These are phyloP conservation scores for Cecropterus lyciades DNA, from an alignment of 1,140 invertebrate species.

Conservation along the genomic window DNA sequence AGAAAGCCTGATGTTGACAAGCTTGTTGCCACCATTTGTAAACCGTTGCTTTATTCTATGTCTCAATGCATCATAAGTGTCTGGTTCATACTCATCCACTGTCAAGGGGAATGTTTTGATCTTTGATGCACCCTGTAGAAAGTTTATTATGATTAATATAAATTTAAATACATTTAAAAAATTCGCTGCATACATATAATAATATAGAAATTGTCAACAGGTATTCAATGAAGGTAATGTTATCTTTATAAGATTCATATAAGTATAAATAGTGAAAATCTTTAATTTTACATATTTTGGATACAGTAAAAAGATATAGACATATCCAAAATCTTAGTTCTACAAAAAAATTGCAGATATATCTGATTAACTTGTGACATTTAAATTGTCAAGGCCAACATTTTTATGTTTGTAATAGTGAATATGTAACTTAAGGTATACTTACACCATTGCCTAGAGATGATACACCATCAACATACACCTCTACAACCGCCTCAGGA, in stretches of 20 bases:
- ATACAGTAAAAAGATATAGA: too few relatives aligned
- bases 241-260: too few relatives aligned
- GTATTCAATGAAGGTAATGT: too few relatives aligned
- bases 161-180: too few relatives aligned
- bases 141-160: too few relatives aligned
- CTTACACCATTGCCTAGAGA: constrained; percentile 77
- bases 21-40: constrained; percentile 83
- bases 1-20: constrained; percentile 87
- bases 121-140: constrained; percentile 68
- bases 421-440: constrained; percentile 13
- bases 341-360: too few relatives aligned
- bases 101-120: constrained; percentile 85
- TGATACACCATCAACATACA: constrained; percentile 89
- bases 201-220: too few relatives aligned
- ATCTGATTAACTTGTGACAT: too few relatives aligned
- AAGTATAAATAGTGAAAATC: too few relatives aligned
- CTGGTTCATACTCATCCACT: constrained; percentile 87
- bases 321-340: too few relatives aligned
- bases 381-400: background rate
- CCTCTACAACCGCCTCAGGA: constrained; percentile 90
- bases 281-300: background rate
- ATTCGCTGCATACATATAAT: too few relatives aligned
- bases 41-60: constrained; percentile 85
- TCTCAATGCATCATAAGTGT: constrained; percentile 86
- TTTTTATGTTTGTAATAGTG: background rate